Evolutionary conservation across 2,888 invertebrate genomes (phyloP).

Genomic region (Campoplex capitator): DNA sequence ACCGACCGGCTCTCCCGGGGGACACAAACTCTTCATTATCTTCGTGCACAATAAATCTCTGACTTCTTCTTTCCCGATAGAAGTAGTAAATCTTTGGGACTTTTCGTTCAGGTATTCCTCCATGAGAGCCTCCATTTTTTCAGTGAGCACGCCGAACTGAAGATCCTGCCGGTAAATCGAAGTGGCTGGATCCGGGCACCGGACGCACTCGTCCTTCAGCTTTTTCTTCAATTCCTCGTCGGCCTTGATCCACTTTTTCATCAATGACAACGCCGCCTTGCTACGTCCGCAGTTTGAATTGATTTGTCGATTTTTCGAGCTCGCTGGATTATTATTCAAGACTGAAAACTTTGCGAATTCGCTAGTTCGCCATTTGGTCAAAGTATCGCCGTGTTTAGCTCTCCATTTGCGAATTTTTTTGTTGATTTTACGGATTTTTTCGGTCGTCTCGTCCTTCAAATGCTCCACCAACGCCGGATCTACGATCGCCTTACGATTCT

Average conservation of each 20-base stretch:
- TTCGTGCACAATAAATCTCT: constrained; percentile 91
- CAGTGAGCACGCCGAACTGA: constrained; percentile 93
- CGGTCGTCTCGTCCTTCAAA: constrained; percentile 86
- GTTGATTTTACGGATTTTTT: constrained; percentile 86
- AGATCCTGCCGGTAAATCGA: constrained; percentile 90
- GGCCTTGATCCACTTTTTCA: constrained; percentile 89
- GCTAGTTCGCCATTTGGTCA: constrained; percentile 85
- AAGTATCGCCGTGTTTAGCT: constrained; percentile 86
- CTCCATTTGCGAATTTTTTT: constrained; percentile 88
- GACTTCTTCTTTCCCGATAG: constrained; percentile 84
- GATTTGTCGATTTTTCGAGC: constrained; percentile 74
- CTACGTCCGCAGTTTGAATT: constrained; percentile 87
- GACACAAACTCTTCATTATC: constrained; percentile 90
- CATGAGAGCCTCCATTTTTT: constrained; percentile 90
- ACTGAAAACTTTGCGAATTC: constrained; percentile 88
- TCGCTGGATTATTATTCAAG: constrained; percentile 79
- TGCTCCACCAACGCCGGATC: constrained; percentile 86
- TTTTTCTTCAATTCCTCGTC: constrained; percentile 87
- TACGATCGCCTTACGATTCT: constrained; percentile 90
- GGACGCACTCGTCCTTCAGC: constrained; percentile 85
- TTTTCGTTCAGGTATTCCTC: constrained; percentile 86
- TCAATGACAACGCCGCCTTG: constrained; percentile 87
- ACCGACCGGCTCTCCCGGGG: constrained; percentile 98
- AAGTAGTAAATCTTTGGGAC: constrained; percentile 27
- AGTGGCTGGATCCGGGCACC: constrained; percentile 91